These are phyloP conservation scores for Theropithecus gelada DNA, from an alignment of 2,113 vertebrate genomes.

Conservation along the genomic window DNA sequence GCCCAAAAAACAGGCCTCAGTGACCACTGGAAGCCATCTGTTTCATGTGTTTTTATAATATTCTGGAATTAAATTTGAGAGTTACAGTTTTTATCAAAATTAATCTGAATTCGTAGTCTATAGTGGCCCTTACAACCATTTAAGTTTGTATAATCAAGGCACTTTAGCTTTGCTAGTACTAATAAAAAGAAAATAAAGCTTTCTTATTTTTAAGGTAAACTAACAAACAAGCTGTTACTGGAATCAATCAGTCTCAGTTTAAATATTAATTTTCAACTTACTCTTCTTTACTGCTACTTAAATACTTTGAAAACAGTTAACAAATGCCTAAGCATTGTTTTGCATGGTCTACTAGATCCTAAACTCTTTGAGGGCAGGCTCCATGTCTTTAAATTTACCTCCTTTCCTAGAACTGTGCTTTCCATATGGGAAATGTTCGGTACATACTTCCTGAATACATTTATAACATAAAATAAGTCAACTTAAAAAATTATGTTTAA, in stretches of 20 bases:
- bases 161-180: neutral
- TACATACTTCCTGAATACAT: neutral
- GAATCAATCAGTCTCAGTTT: neutral
- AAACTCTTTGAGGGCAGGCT: neutral
- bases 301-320: neutral
- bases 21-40: neutral
- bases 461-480: neutral
- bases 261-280: neutral
- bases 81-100: conserved; percentile 35
- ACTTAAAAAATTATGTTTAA: neutral
- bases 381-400: neutral
- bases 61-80: neutral
- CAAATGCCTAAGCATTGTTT: neutral
- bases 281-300: neutral
- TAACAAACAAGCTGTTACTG: neutral
- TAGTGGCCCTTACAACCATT: neutral
- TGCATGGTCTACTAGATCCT: neutral
- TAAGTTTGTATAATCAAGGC: neutral
- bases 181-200: neutral
- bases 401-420: neutral
- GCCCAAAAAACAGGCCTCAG: neutral
- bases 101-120: neutral
- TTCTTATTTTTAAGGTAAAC: neutral
- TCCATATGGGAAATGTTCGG: neutral
- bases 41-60: neutral